phyloP scores from a whole-genome alignment of 2,113 vertebrate genomes.

The Atlantisia rogersi region DNA sequence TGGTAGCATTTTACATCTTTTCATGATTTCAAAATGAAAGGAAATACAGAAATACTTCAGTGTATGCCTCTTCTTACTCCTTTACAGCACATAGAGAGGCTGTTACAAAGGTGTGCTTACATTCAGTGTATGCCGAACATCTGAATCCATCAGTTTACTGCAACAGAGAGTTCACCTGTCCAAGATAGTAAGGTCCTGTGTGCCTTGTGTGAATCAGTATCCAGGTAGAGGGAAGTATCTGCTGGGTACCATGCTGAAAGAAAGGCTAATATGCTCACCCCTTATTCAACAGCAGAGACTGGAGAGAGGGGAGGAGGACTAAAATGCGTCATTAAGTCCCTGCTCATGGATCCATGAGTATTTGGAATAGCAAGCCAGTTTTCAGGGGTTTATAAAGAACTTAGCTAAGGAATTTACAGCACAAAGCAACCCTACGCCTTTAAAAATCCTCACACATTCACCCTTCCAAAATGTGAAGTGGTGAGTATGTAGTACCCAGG shows the following conservation, averaged over 20 bases:
- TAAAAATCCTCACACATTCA: background rate
- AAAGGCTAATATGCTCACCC: background rate
- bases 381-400: background rate
- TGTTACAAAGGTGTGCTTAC: background rate
- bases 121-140: background rate
- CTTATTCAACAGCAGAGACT: background rate
- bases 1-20: background rate
- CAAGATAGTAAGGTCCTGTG: background rate
- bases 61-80: background rate
- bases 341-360: background rate
- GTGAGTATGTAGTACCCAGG: background rate
- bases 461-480: background rate
- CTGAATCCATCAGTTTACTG: background rate
- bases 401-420: background rate
- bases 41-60: background rate
- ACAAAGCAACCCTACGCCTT: background rate
- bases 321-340: background rate
- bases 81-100: background rate
- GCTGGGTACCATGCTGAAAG: background rate
- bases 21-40: background rate
- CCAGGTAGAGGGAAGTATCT: background rate
- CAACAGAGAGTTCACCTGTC: background rate
- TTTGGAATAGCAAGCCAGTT: background rate
- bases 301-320: background rate
- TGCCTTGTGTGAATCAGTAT: background rate